phyloP scores from a whole-genome alignment of 35 echinoderm and acorn worm genomes.

The Heliocidaris erythrogramma region DNA sequence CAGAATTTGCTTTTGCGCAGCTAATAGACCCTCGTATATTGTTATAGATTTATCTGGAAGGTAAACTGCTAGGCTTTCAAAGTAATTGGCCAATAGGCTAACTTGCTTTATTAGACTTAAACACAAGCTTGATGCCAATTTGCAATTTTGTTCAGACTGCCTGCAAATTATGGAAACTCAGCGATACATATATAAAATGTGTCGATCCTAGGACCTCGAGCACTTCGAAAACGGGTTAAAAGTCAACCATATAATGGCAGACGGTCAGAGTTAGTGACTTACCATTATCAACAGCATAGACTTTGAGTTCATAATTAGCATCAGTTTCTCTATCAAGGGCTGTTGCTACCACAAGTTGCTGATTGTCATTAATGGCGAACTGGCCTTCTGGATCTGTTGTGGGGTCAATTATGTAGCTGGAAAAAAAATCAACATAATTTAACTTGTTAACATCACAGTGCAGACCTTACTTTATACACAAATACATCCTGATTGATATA shows the following conservation, averaged over 20 bases:
- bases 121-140: too few relatives aligned
- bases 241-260: neutral
- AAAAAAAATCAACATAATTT: constrained; percentile 35
- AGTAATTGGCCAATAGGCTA: neutral
- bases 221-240: too few relatives aligned
- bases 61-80: neutral
- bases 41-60: neutral
- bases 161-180: too few relatives aligned
- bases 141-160: too few relatives aligned
- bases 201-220: too few relatives aligned
- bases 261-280: neutral
- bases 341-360: constrained; percentile 30
- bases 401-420: constrained; percentile 77
- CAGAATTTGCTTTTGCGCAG: too few relatives aligned
- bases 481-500: neutral
- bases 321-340: constrained; percentile 79
- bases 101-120: neutral
- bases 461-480: neutral
- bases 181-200: too few relatives aligned
- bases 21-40: too few relatives aligned
- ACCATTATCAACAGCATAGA: constrained; percentile 82
- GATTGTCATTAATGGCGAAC: constrained; percentile 56
- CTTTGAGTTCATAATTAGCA: constrained; percentile 44
- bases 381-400: constrained; percentile 70
- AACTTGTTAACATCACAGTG: neutral